Base-by-base conservation (phyloP, 2,888 invertebrate genomes). In the Cephus pygmeus region DNA sequence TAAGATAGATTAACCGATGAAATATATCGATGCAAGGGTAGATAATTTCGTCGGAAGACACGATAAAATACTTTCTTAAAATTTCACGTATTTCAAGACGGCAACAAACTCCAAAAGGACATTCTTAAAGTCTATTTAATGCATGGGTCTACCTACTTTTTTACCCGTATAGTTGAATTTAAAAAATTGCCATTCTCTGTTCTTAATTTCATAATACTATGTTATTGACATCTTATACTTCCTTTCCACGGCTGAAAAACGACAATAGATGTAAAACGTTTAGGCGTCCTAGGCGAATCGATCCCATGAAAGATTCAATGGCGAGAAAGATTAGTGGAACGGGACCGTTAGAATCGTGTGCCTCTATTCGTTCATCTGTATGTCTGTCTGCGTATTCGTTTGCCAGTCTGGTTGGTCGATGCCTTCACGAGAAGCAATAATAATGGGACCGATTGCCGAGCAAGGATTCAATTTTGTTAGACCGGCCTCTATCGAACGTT, bases 1-100 rank as follows among this genome's bases (percentile, higher is more conserved):
- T 71, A 75, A 78, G 78, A 40, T 69, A 73, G 78, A 76, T 78
- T 78, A 78, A 69, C n/a, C 75, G 76, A 78, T 78, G 76, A 78
- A 40, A 15, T 69, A 73, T 69, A 76, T 75, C 56, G 75, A 23
- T 56, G 56, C 56, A 56, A 56, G 56, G 23, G 6, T 56, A 23
- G 56, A 23, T 56, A 23, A 6, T 23, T 56, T 56, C 56, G 56
- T 56, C 2, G 2, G 0, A 56, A 56, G 2, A 9, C 23, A 23
- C 9, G 23, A 23, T 56, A 56, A 23, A 23, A 23, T 56, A 56
- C 2, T 56, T 56, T 23, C 56, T 40, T 40, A 15, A 15, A 15
- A 40, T 40, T 40, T 15, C 40, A 15, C 15, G 40, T 40, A 40
- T 6, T 40, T 40, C 15, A 15, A 4, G 4, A 40, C 15, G 6